Evolutionary conservation across 2,888 invertebrate genomes (phyloP).

Genomic region (Lochmaea capreae): DNA sequence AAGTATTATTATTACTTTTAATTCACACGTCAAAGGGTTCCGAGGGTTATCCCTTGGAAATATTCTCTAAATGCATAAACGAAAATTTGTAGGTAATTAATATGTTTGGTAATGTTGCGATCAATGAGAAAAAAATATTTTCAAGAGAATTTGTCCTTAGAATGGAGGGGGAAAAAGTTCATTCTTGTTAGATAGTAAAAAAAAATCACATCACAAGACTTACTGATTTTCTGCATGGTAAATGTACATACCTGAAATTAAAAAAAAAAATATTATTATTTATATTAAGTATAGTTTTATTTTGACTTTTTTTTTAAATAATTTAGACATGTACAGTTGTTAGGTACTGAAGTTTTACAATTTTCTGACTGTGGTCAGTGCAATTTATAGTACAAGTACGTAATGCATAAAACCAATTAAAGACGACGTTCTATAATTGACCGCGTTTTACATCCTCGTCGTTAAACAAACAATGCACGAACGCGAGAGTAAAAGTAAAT

Average conservation of each 20-base stretch:
- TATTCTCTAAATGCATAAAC: too few species aligned
- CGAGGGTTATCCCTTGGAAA: too few species aligned
- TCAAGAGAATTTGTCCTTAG: neutral
- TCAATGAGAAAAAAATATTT: neutral
- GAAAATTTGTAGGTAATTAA: too few species aligned
- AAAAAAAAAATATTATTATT: neutral
- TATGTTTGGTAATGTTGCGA: too few species aligned
- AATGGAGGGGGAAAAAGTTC: too few species aligned
- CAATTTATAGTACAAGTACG: neutral
- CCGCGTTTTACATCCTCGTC: neutral
- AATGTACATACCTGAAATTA: conserved; percentile 1
- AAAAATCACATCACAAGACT: neutral
- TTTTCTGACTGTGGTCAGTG: neutral
- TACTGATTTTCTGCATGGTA: neutral
- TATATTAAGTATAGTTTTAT: too few species aligned
- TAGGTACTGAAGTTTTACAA: too few species aligned
- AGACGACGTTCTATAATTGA: neutral
- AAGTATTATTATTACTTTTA: too few species aligned
- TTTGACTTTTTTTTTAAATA: too few species aligned
- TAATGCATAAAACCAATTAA: neutral
- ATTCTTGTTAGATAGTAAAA: neutral
- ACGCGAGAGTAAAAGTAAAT: neutral
- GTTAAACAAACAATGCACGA: neutral
- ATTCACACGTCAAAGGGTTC: too few species aligned
- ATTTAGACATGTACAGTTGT: too few species aligned